Evolutionary conservation across 2,888 invertebrate genomes (phyloP).

Genomic region (Mesoligia furuncula): DNA sequence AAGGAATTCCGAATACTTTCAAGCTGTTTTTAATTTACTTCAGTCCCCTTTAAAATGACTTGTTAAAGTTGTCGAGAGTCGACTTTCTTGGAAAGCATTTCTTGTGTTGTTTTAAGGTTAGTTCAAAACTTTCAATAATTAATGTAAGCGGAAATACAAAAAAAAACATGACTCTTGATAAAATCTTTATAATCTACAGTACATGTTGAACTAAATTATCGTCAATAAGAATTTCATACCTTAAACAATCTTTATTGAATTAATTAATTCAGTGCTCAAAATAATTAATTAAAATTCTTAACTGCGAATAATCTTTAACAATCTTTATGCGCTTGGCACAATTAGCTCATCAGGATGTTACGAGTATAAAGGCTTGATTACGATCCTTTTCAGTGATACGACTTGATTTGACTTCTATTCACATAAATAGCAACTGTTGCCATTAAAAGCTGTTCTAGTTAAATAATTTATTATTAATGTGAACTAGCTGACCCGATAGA

Average conservation of each 20-base stretch:
- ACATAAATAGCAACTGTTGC: slow-evolving; percentile 8
- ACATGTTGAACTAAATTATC: not conserved
- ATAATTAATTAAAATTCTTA: slow-evolving; percentile 29
- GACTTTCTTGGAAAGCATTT: not conserved
- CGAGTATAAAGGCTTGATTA: slow-evolving; percentile 25
- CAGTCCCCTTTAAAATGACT: not conserved
- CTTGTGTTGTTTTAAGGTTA: not conserved
- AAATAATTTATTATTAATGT: slow-evolving; percentile 20
- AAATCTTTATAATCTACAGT: not conserved
- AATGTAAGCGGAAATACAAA: not conserved
- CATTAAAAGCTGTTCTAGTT: slow-evolving; percentile 13
- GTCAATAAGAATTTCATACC: not conserved
- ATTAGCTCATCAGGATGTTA: slow-evolving; percentile 25
- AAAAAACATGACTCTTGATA: not conserved
- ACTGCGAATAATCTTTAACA: slow-evolving; percentile 17
- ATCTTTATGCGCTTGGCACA: slow-evolving; percentile 10
- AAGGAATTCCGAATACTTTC: slow-evolving; percentile 1
- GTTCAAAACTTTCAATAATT: not conserved
- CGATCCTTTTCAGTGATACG: slow-evolving; percentile 19
- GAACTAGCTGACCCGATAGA: not conserved
- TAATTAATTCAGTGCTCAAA: slow-evolving; percentile 26
- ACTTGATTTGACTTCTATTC: slow-evolving; percentile 24
- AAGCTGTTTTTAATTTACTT: not conserved
- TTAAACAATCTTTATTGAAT: slow-evolving; percentile 2
- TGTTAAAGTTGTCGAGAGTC: not conserved